phyloP scores from a whole-genome alignment of 37 sponge, comb jelly and placozoan genomes.

The Bolinopsis microptera region DNA sequence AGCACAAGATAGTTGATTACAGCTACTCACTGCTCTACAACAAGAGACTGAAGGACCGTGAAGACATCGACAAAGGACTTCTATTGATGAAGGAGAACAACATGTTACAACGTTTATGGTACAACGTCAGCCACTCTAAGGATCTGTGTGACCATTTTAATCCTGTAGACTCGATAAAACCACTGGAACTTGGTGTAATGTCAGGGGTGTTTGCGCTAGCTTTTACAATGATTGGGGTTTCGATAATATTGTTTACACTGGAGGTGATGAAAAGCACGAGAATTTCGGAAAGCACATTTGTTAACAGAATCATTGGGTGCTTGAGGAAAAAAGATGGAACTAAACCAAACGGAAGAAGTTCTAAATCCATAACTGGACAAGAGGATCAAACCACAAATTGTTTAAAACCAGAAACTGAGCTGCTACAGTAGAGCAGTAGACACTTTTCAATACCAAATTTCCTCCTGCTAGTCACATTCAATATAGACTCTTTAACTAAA shows the following conservation, averaged over 20 bases:
- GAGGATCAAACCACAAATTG: neutral
- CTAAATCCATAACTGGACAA: neutral
- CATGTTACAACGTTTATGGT: neutral
- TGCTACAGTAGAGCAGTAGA: too few relatives aligned
- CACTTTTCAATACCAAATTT: too few relatives aligned
- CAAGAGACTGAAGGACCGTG: neutral
- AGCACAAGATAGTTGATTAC: neutral
- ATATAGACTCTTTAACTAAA: too few relatives aligned
- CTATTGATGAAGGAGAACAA: neutral
- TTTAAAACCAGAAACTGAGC: too few relatives aligned
- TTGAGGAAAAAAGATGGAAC: too few relatives aligned
- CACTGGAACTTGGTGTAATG: neutral
- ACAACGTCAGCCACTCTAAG: neutral
- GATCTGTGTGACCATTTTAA: neutral
- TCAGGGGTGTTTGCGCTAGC: neutral
- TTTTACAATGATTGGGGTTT: neutral
- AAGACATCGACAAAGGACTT: neutral
- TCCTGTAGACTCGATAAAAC: neutral
- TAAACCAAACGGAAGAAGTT: too few relatives aligned
- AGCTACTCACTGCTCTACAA: slow-evolving; percentile 5
- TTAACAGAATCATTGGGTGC: neutral
- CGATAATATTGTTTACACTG: neutral
- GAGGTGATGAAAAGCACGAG: neutral
- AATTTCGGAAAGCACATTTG: neutral
- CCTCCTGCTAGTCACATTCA: too few relatives aligned